Conservation (phyloP, 2,797 vertebrate genomes). For the Sorex maritimensis region DNA sequence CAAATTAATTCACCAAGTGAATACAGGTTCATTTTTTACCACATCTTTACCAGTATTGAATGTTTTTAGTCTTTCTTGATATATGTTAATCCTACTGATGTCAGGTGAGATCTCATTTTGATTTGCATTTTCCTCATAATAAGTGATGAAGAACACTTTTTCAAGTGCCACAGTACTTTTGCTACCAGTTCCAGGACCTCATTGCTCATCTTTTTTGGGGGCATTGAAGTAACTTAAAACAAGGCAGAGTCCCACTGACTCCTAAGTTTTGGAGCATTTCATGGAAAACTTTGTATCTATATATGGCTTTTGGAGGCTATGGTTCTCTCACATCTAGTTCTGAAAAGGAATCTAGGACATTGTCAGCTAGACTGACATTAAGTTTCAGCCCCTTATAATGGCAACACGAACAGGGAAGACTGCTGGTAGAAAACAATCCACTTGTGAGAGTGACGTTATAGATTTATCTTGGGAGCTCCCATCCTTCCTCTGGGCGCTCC, state of each 20-base stretch:
- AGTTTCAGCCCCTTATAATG: not conserved
- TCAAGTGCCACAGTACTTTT: not conserved
- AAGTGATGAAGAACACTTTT: too few species aligned
- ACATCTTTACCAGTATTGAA: too few species aligned
- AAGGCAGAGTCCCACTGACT: not conserved
- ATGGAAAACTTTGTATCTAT: not conserved
- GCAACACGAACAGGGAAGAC: not conserved
- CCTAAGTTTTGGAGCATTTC: not conserved
- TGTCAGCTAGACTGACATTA: accelerated
- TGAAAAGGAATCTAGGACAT: not conserved
- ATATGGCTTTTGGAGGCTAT: not conserved
- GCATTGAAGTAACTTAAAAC: not conserved
- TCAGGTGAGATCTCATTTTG: too few species aligned
- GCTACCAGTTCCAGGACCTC: not conserved
- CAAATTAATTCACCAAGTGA: too few species aligned
- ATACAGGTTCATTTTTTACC: too few species aligned
- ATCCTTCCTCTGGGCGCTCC: not conserved
- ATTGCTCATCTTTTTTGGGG: not conserved
- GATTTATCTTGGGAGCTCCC: not conserved
- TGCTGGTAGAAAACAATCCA: not conserved
- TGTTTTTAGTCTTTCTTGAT: too few species aligned
- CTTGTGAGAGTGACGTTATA: too few species aligned
- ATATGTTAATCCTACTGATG: too few species aligned
- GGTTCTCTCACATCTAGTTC: not conserved
- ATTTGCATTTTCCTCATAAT: too few species aligned